A percentile compares a stretch with the other conserved stretches of the same genome.
Evolutionary conservation across 2,888 invertebrate genomes (phyloP).

Genomic region (Cryptocephalus primarius): DNA sequence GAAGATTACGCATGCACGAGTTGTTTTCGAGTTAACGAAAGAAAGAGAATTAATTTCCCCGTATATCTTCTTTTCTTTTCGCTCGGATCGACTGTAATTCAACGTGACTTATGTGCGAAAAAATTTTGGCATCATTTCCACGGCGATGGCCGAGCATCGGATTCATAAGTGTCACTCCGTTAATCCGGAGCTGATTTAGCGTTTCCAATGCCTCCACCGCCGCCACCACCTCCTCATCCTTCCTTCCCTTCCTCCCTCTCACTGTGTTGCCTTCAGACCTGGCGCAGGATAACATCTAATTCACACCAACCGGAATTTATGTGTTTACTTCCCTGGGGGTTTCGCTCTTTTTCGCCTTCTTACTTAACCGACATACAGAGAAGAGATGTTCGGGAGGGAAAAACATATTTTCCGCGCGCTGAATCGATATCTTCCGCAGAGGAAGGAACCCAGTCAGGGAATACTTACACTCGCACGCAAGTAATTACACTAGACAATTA

Average conservation of each 20-base stretch:
- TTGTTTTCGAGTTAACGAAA: too few species aligned
- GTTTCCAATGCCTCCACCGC: constrained; percentile 10
- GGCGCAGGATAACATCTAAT: constrained; percentile 15
- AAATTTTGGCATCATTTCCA: not conserved
- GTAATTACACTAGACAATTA: too few species aligned
- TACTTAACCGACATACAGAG: not conserved
- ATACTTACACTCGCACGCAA: too few species aligned
- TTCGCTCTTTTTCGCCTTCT: not conserved
- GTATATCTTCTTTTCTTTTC: too few species aligned
- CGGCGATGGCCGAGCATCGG: not conserved
- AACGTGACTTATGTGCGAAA: not conserved
- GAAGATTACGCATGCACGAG: too few species aligned
- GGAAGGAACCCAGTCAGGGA: too few species aligned
- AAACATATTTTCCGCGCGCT: too few species aligned
- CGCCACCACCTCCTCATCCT: constrained; percentile 1
- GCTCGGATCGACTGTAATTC: too few species aligned
- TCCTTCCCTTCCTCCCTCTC: too few species aligned
- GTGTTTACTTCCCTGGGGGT: constrained; percentile 14
- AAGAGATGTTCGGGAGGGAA: too few species aligned
- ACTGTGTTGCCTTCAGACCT: not conserved
- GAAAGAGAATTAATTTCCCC: too few species aligned
- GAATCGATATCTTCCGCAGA: too few species aligned
- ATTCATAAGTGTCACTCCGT: constrained; percentile 2
- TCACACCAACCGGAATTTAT: constrained; percentile 17
- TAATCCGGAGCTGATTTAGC: constrained; percentile 11